Evolutionary conservation across 2,113 vertebrate genomes (phyloP).

Genomic region (Phyllostomus hastatus): DNA sequence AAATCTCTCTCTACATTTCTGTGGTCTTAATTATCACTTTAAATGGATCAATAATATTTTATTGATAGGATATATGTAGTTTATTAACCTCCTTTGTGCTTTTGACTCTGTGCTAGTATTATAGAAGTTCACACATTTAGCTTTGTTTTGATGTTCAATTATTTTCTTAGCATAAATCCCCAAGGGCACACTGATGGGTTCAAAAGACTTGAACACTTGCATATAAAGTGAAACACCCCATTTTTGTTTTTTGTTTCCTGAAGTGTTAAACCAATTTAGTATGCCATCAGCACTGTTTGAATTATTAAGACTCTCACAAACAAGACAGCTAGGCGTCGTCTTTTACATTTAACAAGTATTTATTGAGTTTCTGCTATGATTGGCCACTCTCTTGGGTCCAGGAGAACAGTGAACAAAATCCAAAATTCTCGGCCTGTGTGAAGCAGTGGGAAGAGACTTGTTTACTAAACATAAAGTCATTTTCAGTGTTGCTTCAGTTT

Average conservation of each 20-base stretch:
- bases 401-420: neutral
- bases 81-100: neutral
- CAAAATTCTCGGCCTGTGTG: neutral
- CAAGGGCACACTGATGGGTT: neutral
- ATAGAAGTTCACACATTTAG: neutral
- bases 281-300: neutral
- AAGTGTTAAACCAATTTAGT: neutral
- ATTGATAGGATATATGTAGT: neutral
- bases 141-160: neutral
- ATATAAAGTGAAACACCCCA: too few relatives aligned
- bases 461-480: neutral
- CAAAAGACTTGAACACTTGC: neutral
- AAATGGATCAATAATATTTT: neutral
- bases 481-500: neutral
- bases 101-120: neutral
- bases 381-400: neutral
- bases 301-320: neutral
- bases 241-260: neutral
- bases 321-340: neutral
- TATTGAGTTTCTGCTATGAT: neutral
- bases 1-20: neutral
- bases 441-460: neutral
- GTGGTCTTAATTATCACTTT: neutral
- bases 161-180: neutral
- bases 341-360: neutral